phyloP scores from a whole-genome alignment of 2,888 invertebrate genomes.

The Julus scanicus region DNA sequence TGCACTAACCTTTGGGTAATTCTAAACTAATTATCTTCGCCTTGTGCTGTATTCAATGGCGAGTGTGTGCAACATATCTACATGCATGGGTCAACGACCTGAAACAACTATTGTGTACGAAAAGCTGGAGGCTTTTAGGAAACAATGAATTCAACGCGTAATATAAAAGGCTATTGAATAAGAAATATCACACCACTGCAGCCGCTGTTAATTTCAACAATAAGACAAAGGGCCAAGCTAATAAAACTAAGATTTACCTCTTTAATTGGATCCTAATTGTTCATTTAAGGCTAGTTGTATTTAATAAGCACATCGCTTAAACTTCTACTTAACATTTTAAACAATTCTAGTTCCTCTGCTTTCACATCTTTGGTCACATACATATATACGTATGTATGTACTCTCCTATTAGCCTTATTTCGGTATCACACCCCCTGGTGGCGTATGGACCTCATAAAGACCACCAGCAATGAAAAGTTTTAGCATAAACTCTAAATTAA shows the following conservation, averaged over 20 bases:
- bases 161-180: slow-evolving; percentile 36
- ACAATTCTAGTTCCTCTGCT: not conserved
- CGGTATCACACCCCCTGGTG: too few relatives aligned
- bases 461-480: too few relatives aligned
- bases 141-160: slow-evolving; percentile 10
- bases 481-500: too few relatives aligned
- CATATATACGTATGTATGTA: not conserved
- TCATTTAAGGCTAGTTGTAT: slow-evolving; percentile 37
- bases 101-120: not conserved
- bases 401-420: too few relatives aligned
- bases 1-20: not conserved
- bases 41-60: slow-evolving; percentile 31
- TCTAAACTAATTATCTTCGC: slow-evolving; percentile 26
- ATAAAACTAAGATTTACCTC: slow-evolving; percentile 29
- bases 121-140: slow-evolving; percentile 1
- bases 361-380: not conserved
- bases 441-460: too few relatives aligned
- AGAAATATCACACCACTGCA: slow-evolving; percentile 23
- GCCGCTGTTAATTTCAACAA: slow-evolving; percentile 39
- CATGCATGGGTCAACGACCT: slow-evolving; percentile 5
- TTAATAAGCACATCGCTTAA: not conserved
- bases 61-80: slow-evolving; percentile 10
- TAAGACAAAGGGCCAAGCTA: not conserved
- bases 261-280: slow-evolving; percentile 29
- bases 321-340: not conserved